phyloP scores from a whole-genome alignment of 2,888 invertebrate species.

The Tenthredo livida region DNA sequence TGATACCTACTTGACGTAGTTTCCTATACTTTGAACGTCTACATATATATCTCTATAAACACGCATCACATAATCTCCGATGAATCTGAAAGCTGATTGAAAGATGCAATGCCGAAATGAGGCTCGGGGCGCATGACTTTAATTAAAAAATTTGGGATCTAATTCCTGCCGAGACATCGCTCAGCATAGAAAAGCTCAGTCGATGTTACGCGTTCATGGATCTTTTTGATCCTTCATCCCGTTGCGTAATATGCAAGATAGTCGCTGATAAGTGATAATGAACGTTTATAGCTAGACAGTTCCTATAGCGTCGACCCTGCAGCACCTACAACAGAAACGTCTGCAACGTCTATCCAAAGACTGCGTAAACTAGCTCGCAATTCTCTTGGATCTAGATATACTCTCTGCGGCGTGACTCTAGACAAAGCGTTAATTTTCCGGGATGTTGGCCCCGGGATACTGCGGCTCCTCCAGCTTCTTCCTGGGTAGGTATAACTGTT shows the following conservation, averaged over 20 bases:
- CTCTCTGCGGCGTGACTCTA: slow-evolving; percentile 26
- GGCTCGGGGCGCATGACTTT: neutral
- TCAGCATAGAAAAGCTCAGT: neutral
- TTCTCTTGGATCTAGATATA: slow-evolving; percentile 42
- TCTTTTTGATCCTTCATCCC: neutral
- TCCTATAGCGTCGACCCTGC: neutral
- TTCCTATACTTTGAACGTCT: neutral
- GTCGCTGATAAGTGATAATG: neutral
- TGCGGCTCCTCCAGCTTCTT: neutral
- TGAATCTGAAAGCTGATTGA: neutral
- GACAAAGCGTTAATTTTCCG: slow-evolving; percentile 51
- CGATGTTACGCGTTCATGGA: neutral
- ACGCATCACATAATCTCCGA: neutral
- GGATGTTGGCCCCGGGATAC: slow-evolving; percentile 18
- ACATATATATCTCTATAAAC: neutral
- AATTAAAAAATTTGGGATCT: no score
- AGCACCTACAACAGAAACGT: no score
- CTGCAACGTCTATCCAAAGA: neutral
- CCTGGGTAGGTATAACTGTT: neutral
- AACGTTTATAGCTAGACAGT: neutral
- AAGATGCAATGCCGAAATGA: neutral
- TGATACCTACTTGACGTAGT: slow-evolving; percentile 31
- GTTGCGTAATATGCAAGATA: neutral
- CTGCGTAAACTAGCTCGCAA: neutral
- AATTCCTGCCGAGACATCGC: neutral